Evolutionary conservation across 2,797 vertebrate species (phyloP), one percentile per base, ranked within the genome.

Genomic region (Erpetoichthys calabaricus): DNA sequence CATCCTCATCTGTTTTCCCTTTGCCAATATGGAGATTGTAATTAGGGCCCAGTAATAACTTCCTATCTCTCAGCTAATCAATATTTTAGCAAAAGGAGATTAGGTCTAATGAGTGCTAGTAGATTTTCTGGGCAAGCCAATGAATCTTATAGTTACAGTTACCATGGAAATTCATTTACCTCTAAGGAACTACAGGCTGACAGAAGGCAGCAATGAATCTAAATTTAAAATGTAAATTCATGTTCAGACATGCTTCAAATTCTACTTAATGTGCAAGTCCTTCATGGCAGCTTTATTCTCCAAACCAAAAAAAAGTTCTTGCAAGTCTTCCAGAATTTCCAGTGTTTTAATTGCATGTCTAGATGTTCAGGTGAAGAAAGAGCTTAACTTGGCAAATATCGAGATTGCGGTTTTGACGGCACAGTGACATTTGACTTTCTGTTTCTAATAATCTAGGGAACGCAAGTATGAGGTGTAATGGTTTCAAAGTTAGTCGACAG

Each of bases 11-110:
- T 84, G 66, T 89, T 89, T 85, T 85, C 75, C 68, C 70, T 78
- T 79, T 91, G 88, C 83, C 86, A 85, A 91, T 90, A 89, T 79
- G 79, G 80, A 84, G 76, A 86, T 85, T 85, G 84, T 89, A 92
- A 92, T 94, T 92, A 92, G 88, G 76, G 80, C 73, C 69, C 80
- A 81, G 88, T 88, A 89, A 91, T 91, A 90, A 89, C 85, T 88
- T 88, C 86, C 87, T 89, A 84, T 91, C 83, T 85, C 68, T 68
- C 64, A 61, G 74, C 80, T 79, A 84, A 91, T 94, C 92, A 89
- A 92, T 94, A 91, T 87, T 89, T 92, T 86, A 85, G 81, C 78
- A 80, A 86, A 86, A 80, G 81, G 72, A 85, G 78, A 87, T 86
- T 84, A 81, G 67, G 75, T 75, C 71, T 84, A 80, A 83, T 80